These are phyloP conservation scores for Periphyllus acericola DNA, from an alignment of 2,888 invertebrate genomes.

Conservation along the genomic window DNA sequence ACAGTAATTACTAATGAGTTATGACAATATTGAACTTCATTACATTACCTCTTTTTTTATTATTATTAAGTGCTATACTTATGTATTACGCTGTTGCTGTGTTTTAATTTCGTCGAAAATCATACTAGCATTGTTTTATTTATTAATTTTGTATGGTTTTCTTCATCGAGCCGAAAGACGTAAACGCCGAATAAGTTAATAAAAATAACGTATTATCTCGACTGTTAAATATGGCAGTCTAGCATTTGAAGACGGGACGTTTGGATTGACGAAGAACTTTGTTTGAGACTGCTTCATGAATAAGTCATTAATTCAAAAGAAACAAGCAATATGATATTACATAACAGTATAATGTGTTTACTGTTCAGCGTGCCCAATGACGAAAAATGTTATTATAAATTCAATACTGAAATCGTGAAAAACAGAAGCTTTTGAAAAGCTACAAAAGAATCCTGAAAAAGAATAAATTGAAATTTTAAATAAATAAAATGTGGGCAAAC, in stretches of 20 bases:
- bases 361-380: not conserved
- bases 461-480: not conserved
- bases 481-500: not conserved
- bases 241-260: not conserved
- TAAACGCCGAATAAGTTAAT: no score
- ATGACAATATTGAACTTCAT: not conserved
- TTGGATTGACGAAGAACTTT: not conserved
- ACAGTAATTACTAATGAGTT: not conserved
- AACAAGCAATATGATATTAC: not conserved
- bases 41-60: not conserved
- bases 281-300: not conserved
- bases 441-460: not conserved
- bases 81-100: not conserved
- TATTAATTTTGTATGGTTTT: no score
- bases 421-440: not conserved
- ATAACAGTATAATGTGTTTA: not conserved
- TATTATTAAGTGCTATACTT: not conserved
- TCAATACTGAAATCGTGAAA: not conserved
- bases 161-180: no score
- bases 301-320: not conserved
- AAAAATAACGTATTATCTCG: not conserved
- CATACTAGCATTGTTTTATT: no score
- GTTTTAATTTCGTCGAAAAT: no score
- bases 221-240: not conserved
- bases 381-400: not conserved